Conservation (phyloP, 2,113 vertebrate genomes). For the Plestiodon gilberti region DNA sequence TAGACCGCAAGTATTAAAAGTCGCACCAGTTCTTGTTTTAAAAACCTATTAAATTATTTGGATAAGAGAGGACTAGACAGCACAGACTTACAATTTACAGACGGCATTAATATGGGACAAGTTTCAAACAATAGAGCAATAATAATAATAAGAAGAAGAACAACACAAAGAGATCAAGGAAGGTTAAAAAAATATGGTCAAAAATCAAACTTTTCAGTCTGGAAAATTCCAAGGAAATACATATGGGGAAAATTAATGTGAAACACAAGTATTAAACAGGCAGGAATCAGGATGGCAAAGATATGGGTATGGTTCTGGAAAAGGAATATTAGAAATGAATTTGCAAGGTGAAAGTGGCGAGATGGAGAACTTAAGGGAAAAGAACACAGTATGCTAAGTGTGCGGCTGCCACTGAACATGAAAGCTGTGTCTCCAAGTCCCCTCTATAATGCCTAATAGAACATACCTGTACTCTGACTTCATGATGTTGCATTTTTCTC, state of each 20-base stretch:
- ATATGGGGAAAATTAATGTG: conserved; percentile 36
- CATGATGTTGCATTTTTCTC: background rate
- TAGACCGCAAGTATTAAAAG: background rate
- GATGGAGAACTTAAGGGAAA: background rate
- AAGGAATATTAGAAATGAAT: conserved; percentile 10
- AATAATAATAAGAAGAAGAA: background rate
- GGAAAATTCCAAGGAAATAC: conserved; percentile 18
- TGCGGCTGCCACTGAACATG: no score
- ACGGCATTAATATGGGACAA: background rate
- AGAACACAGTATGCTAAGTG: background rate
- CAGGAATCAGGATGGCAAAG: background rate
- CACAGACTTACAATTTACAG: background rate
- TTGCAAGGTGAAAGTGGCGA: background rate
- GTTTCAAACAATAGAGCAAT: background rate
- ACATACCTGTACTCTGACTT: background rate
- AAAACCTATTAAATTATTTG: background rate
- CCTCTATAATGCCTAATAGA: background rate
- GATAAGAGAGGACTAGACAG: accelerated
- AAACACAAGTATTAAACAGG: conserved; percentile 11
- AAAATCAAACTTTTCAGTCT: conserved; percentile 3
- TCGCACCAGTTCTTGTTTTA: background rate
- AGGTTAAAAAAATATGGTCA: conserved; percentile 16
- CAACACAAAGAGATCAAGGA: background rate
- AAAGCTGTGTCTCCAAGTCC: background rate
- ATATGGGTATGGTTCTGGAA: background rate